Evolutionary conservation across 1,140 invertebrate species (phyloP), one percentile per base, ranked within the genome.

Genomic region (Drosophila prosaltans): DNA sequence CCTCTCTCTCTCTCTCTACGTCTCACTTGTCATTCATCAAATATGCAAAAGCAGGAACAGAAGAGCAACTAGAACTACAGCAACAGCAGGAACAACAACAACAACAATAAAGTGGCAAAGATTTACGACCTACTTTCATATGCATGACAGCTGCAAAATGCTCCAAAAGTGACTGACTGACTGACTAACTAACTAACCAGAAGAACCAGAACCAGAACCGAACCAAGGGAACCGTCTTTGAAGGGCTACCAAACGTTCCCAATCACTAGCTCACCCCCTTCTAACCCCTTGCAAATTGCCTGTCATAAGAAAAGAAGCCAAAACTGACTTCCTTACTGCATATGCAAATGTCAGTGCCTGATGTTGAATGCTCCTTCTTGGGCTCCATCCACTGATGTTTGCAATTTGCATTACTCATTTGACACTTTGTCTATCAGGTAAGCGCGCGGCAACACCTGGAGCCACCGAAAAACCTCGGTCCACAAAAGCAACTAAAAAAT

Each of bases 111-210:
- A 70, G 72, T 76, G 69, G 45, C 71, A 60, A 74, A 85, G 82
- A 85, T 85, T 85, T 85, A 86, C 83, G 83, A 86, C 83, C 80
- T 80, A 89, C 83, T 86, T 86, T 86, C 84, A 77, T 84, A 86
- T 86, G 82, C 82, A 85, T 88, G 83, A 85, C 83, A 81, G 82
- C 80, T 82, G 82, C 75, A 73, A 78, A 81, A 74, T 66, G 74
- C 67, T 65, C 61, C 74, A 62, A 78, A 77, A 77, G 66, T 65
- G 74, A 84, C 74, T 81, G 45, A 48, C 45, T 48, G 45, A 48
- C 45, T 48, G 74, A 84, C 82, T 84, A 86, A 86, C 81, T 81
- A 81, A 84, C 82, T 70, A 36, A 36, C 71, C 55, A 67, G 32
- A 57, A 60, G 51, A 65, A 55, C 41, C 55, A 43, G 21, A 40